Evolutionary conservation across 2,113 vertebrate species (phyloP).

Genomic region (Stegostoma tigrinum): DNA sequence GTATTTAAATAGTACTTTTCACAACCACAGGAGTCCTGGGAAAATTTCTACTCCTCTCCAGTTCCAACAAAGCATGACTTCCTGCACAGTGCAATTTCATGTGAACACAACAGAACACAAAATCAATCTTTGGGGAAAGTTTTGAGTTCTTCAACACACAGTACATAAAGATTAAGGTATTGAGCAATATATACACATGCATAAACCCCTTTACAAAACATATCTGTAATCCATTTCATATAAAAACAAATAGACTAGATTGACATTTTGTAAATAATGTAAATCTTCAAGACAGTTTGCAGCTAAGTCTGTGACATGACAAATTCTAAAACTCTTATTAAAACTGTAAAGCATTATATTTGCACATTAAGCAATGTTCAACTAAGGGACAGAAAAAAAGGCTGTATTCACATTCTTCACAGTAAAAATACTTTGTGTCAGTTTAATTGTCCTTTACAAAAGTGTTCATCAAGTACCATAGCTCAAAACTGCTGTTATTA

Average conservation of each 20-base stretch:
- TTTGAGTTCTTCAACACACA: neutral
- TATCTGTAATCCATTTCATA: slow-evolving; percentile 28
- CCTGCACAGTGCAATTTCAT: neutral
- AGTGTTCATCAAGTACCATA: slow-evolving; percentile 15
- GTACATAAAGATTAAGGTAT: neutral
- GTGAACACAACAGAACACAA: neutral
- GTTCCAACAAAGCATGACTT: too few relatives aligned
- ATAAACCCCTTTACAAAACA: slow-evolving; percentile 23
- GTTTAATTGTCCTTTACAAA: neutral
- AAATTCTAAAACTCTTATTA: neutral
- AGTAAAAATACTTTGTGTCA: slow-evolving; percentile 21
- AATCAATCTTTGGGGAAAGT: slow-evolving; percentile 5
- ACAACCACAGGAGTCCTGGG: too few relatives aligned
- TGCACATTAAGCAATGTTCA: neutral
- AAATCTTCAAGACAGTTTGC: neutral
- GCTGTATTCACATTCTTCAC: neutral
- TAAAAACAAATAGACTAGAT: slow-evolving; percentile 30
- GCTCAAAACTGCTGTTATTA: slow-evolving; percentile 27
- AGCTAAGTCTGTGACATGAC: neutral
- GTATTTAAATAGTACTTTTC: too few relatives aligned
- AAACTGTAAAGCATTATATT: neutral
- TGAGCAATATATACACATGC: slow-evolving; percentile 22
- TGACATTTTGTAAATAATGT: neutral
- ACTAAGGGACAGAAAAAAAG: neutral
- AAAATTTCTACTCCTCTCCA: too few relatives aligned